Evolutionary conservation across 2,797 vertebrate genomes (phyloP).

Genomic region (Channa striata): DNA sequence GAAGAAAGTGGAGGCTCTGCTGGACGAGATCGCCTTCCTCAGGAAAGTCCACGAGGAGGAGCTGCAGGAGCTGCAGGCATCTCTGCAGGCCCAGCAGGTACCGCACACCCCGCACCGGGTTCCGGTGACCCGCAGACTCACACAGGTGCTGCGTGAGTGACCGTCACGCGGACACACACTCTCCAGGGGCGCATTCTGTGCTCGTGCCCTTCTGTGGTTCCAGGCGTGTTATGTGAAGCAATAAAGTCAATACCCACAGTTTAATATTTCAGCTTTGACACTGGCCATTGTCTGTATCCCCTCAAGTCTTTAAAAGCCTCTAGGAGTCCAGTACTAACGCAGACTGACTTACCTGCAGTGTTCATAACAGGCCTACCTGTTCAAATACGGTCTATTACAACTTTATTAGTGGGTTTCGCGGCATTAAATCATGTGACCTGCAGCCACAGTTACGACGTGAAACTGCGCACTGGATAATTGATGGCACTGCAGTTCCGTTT

Average conservation of each 20-base stretch:
- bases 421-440: neutral
- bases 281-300: no score
- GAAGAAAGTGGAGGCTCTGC: constrained; percentile 88
- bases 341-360: no score
- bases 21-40: constrained; percentile 89
- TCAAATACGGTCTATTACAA: neutral
- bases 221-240: no score
- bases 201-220: no score
- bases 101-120: no score
- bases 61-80: constrained; percentile 85
- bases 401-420: neutral
- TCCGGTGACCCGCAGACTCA: no score
- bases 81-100: constrained; percentile 86
- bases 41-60: constrained; percentile 90
- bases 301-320: no score
- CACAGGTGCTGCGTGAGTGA: neutral
- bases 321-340: no score
- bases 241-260: no score
- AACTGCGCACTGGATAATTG: constrained; percentile 71
- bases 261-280: no score
- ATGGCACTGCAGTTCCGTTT: constrained; percentile 81
- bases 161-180: no score
- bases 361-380: neutral
- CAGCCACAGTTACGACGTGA: neutral
- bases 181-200: no score